Evolutionary conservation across 1,140 invertebrate genomes (phyloP), one percentile per base, ranked within the genome.

Genomic region (Idris sp.): DNA sequence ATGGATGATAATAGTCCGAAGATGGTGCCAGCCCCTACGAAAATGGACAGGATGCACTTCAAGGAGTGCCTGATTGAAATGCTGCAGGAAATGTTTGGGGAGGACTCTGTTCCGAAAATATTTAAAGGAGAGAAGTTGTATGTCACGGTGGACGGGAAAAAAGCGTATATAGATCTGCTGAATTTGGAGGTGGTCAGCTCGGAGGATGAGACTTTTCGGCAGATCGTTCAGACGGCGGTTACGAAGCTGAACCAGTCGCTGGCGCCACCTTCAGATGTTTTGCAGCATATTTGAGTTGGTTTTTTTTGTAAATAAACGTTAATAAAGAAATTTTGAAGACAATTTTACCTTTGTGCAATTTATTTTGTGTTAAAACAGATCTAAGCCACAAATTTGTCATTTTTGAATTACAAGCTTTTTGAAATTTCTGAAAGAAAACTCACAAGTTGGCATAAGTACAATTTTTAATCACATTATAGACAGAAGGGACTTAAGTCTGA

Each of bases 11-110:
- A 61, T 84, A 89, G 79, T 79, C 91, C 78, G 81, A 93, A 86
- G 84, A 90, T 84, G 79, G 88, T 88, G 51, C 91, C 87, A 53
- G 89, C 86, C 71, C 90, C 88, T 77, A 91, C 86, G 78, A 92
- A 95, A 82, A 91, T 95, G 73, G 94, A 96, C 84, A 83, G 92
- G 7, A 95, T 95, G 88, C 95, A 96, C 83, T 96, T 96, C 77
- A 96, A 96, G 85, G 97, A 98, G 84, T 98, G 96, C 83, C 89
- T 97, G 2, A 92, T 97, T 71, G 96, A 97, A 85, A 96, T 97
- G 89, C 84, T 98, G 6, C 94, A 96, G 83, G 95, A 97, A 79
- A 97, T 98, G 93, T 99, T 98, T 89, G 97, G 97, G 0, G 94
- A 96, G 77, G 95, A 95, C 69, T 93, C 95, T 14, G 95, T 98